Evolutionary conservation across 2,113 vertebrate genomes (phyloP), one percentile per base, ranked within the genome.

Genomic region (Micronycteris hirsuta): DNA sequence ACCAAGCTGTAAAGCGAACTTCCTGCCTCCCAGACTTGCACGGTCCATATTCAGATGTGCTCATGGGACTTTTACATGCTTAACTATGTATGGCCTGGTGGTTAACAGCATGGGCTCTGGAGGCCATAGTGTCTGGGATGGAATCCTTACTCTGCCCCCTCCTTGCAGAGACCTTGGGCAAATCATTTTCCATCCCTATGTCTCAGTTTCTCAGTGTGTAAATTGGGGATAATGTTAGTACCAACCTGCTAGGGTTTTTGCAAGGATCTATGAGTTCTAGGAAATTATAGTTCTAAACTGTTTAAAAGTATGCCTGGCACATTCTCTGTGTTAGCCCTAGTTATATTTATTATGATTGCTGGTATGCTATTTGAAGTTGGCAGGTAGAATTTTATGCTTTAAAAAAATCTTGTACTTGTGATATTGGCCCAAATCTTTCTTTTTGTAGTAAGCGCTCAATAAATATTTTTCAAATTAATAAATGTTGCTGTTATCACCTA

Each of bases 321-420:
- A 86, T 73, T 95, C 33, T 95, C 8, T 77, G 74, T 49, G 38
- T 76, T 91, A 76, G 28, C 22, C 33, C 49, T 61, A 4, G 7
- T 82, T 86, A 28, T 70, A 61, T 52, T 33, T 73, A 56, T 63
- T 89, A 71, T 63, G 45, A 86, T 80, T 65, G 33, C 61, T 24
- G 19, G 43, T 90, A 28, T 86, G 73, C 93, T 93, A 76, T 54
- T 95, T 80, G 52, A 90, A 70, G 28, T 86, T 90, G 85, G n/a
- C 41, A 83, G 26, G n/a, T 80, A 67, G 65, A 89, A 56, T 86
- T 85, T 49, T 73, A 89, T 67, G 65, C 43, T 85, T 92, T 80
- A 65, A 19, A 85, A 80, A 65, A 78, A 41, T 65, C 36, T 92
- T 76, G 7, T 36, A 52, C 4, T 81, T 93, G 33, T 56, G 20